A percentile compares a stretch with the other conserved stretches of the same genome.
Conservation (phyloP, 1,140 invertebrate species). For the Calephelis virginiensis region DNA sequence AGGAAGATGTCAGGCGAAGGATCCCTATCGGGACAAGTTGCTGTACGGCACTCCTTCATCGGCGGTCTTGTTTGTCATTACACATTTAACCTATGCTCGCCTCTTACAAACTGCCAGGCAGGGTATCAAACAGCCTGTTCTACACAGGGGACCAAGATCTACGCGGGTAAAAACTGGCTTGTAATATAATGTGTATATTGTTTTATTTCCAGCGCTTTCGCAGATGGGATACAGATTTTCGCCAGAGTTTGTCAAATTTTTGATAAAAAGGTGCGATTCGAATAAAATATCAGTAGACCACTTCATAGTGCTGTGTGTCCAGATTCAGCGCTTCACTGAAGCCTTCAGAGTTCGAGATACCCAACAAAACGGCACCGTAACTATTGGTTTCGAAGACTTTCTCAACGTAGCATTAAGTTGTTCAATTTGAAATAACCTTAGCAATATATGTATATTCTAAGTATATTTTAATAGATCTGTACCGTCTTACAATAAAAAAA, state of each 20-base stretch:
- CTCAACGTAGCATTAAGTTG: constrained; percentile 86
- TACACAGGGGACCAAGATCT: too few relatives aligned
- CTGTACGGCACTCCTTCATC: too few relatives aligned
- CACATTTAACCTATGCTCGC: too few relatives aligned
- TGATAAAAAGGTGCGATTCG: constrained; percentile 85
- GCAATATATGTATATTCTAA: not conserved
- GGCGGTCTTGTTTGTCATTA: too few relatives aligned
- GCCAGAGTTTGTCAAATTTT: constrained; percentile 86
- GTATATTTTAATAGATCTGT: constrained; percentile 2
- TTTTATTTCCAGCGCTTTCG: constrained; percentile 82
- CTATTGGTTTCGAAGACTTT: constrained; percentile 92
- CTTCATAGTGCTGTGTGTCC: constrained; percentile 92
- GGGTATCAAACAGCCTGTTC: too few relatives aligned
- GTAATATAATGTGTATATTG: constrained; percentile 11
- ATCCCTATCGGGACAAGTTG: too few relatives aligned
- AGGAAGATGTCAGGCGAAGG: too few relatives aligned
- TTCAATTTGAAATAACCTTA: constrained; percentile 75
- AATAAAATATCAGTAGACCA: constrained; percentile 88
- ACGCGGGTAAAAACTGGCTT: too few relatives aligned
- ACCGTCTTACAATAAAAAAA: not conserved
- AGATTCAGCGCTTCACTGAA: constrained; percentile 92
- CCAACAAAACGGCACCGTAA: constrained; percentile 86
- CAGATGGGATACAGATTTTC: constrained; percentile 94
- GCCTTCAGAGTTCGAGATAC: constrained; percentile 88
- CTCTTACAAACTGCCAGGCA: too few relatives aligned